A percentile compares a stretch with the other conserved stretches of the same genome.
These are phyloP conservation scores for Meta bourneti DNA, from an alignment of 2,888 invertebrate species.

Conservation along the genomic window DNA sequence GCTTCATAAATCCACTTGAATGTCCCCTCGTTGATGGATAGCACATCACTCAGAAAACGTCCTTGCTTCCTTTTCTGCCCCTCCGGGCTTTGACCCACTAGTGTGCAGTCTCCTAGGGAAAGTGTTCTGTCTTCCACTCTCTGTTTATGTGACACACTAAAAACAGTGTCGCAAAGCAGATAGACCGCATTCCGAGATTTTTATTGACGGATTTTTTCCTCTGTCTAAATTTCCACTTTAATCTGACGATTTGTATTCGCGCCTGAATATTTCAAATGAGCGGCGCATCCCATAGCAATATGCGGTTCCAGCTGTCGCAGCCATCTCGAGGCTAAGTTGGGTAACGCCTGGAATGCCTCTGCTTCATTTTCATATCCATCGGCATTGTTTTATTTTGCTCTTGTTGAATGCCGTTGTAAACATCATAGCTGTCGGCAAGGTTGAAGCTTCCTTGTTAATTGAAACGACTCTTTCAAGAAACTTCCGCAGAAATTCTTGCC, in stretches of 20 bases:
- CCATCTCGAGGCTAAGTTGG: constrained; percentile 36
- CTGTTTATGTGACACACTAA: constrained; percentile 55
- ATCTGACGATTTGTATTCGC: constrained; percentile 59
- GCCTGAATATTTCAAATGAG: constrained; percentile 25
- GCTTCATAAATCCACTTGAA: neutral
- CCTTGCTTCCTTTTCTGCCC: constrained; percentile 35
- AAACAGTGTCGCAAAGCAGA: constrained; percentile 40
- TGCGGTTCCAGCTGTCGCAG: neutral
- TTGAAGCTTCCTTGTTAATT: constrained; percentile 36
- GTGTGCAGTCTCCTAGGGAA: neutral
- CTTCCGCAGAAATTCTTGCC: neutral
- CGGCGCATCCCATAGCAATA: neutral
- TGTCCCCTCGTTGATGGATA: constrained; percentile 31
- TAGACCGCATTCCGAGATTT: constrained; percentile 47
- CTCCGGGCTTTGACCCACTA: constrained; percentile 59
- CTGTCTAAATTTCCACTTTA: constrained; percentile 26
- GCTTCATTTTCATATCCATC: neutral
- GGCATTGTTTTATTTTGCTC: constrained; percentile 31
- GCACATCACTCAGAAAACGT: constrained; percentile 39
- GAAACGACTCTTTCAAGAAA: neutral
- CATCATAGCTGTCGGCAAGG: constrained; percentile 48
- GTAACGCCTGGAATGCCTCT: neutral
- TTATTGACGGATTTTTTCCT: constrained; percentile 15
- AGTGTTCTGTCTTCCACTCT: constrained; percentile 8
- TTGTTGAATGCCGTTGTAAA: constrained; percentile 64